Base-by-base conservation (phyloP, 2,113 vertebrate species). In the Melanocharis versteri region DNA sequence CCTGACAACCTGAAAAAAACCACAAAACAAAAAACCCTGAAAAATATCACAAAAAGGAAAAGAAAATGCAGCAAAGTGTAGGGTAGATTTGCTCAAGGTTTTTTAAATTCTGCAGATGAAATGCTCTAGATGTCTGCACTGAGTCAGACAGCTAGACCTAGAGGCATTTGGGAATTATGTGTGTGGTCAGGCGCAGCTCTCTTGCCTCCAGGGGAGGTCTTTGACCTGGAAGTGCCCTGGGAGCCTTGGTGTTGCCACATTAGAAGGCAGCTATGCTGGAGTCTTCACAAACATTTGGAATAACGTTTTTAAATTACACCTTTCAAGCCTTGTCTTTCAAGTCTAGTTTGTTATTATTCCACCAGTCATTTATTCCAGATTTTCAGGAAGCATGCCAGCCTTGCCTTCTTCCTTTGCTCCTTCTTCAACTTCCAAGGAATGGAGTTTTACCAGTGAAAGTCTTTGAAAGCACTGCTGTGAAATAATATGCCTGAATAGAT, bases 291-390 rank as follows among this genome's bases (percentile, higher is more conserved):
- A 76, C 14, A 3, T 50, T 86, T 83, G 23, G 60, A 56, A 42
- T 47, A 48, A 62, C 11, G 7, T 75, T 79, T 87, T 69, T 53
- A 83, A 76, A 71, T 72, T 33, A 6, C 17, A 58, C 10, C 47
- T 84, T 77, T 78, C 28, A 84, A 66, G 26, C 35, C 37, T 71
- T 68, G 42, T 76, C 58, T 83, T 91, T 91, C 39, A 50, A 83
- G 56, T 70, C 33, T 7, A 19, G 7, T 80, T 72, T 33, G 15
- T 73, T 54, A 69, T 37, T 70, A 30, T 83, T 86, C 51, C 44
- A 75, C 18, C 3, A 14, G 35, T 42, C 17, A 58, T 28, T 87
- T 95, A 33, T 82, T 87, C 13, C 37, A 62, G 39, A 50, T 89
- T 91, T 82, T 89, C 64, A 84, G 22, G 14, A 75, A 62, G 22